Base-by-base conservation (phyloP, 2,888 invertebrate genomes). In the Sacculina carcini region DNA sequence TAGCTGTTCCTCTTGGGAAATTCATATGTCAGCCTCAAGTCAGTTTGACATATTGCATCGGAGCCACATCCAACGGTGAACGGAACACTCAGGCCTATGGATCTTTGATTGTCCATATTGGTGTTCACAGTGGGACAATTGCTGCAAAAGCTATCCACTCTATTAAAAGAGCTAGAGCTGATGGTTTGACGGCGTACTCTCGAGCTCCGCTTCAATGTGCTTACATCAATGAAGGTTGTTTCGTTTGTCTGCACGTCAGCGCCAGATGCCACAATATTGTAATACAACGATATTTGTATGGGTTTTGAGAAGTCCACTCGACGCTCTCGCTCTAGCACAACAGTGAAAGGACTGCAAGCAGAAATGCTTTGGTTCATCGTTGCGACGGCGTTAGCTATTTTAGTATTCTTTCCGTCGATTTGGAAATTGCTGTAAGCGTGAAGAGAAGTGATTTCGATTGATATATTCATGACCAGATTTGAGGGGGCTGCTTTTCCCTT, bases 11-110 rank as follows among this genome's bases (percentile, higher is more conserved):
- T 9, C 16, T 28, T 29, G n/a, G 16, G 16, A 10, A 44, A 44
- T 2, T 2, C 16, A 19, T 28, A 44, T n/a, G 28, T 19, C 3
- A 44, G 44, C 16, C 60, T 60, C 5, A 75, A 60, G 61, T 68
- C 66, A 1, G 73, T 71, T 9, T 63, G 66, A 59, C 74, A 71
- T 49, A 69, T 64, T 36, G 70, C 62, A 53, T 73, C 72, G 14
- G 67, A 64, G 0, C 72, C 73, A 58, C 74, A 75, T 50, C 70
- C 72, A 40, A 67, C 64, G 0, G 69, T 65, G 42, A 61, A 26
- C 62, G 61, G 23, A 66, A 55, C 2, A 50, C 48, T 31, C 9
- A 52, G 32, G 3, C 49, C 50, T 3, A 51, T 24, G 9, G 23
- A 24, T 16, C 19, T 56, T 9, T 49, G 39, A 9, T 52, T 39